Evolutionary conservation across 2,113 vertebrate genomes (phyloP), one percentile per base, ranked within the genome.

Genomic region (Apteryx owenii): DNA sequence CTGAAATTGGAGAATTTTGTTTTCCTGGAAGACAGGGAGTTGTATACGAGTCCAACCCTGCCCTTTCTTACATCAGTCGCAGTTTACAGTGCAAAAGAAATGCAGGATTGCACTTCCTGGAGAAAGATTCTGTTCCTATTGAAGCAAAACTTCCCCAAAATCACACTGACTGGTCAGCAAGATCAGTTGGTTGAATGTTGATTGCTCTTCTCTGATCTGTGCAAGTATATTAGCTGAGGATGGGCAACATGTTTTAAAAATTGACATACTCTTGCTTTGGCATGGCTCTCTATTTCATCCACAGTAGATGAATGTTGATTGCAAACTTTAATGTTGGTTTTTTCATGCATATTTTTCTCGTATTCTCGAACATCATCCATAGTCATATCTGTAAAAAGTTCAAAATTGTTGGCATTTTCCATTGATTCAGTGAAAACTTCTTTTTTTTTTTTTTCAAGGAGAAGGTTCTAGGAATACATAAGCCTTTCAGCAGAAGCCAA

Each of bases 261-360:
- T 85, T 75, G 97, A 99, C 99, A 99, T 99, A 99, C 99, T 97
- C 99, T 99, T 98, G 98, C 98, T 99, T 98, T 98, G 98, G 98
- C 98, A 98, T 99, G 99, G 99, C 98, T 99, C 98, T 99, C 98
- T 99, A 99, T 99, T 98, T 98, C 99, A 99, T 99, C 99, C 98
- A 98, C 98, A 98, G 99, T 97, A 98, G 99, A 98, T 97, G 99
- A 98, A 98, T 99, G 99, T 97, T 99, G 99, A 98, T 98, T 98
- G 98, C 99, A 99, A 99, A 99, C 99, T 99, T 99, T 99, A 98
- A 99, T 99, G 99, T 99, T 99, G 98, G 99, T 99, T 99, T 99
- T 99, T 98, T 99, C 99, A 98, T 99, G 99, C 99, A 99, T 99
- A 98, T 99, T 98, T 99, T 98, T 99, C 99, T 99, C 99, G 98